phyloP scores from a whole-genome alignment of 2,888 invertebrate species.

The Lasioglossum figueresi region DNA sequence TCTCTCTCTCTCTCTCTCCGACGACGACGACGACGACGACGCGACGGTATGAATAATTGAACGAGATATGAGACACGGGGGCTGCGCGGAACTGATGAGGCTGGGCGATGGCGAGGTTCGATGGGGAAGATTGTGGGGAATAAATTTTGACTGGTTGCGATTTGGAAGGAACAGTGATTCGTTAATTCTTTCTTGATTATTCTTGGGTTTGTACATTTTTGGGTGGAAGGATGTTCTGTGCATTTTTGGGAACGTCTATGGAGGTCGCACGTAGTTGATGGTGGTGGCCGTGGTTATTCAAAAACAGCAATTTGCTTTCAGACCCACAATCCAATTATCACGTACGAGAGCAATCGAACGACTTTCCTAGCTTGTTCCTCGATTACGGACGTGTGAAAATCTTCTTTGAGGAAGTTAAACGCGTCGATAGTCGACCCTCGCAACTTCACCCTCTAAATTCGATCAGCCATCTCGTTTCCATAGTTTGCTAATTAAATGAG shows the following conservation, averaged over 20 bases:
- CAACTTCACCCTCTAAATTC: background rate
- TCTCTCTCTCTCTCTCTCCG: too few species aligned
- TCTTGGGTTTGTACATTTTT: too few species aligned
- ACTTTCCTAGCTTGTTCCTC: background rate
- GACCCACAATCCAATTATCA: background rate
- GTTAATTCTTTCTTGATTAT: background rate
- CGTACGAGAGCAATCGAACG: background rate
- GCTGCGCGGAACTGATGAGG: background rate
- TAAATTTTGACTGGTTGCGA: background rate
- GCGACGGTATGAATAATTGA: conserved; percentile 31
- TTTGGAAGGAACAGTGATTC: background rate
- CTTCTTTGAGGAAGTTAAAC: background rate
- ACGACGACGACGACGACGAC: background rate
- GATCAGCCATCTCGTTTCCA: conserved; percentile 31
- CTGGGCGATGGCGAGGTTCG: background rate
- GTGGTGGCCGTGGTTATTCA: too few species aligned
- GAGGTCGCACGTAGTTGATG: too few species aligned
- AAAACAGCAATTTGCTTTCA: background rate
- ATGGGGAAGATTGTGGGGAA: background rate
- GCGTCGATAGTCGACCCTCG: background rate
- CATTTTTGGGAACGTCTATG: too few species aligned
- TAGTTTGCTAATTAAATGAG: conserved; percentile 62
- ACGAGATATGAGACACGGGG: background rate
- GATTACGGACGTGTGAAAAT: background rate
- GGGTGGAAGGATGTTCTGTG: too few species aligned